Conservation (phyloP, 1,140 invertebrate species). For the Choristoneura fumiferana region DNA sequence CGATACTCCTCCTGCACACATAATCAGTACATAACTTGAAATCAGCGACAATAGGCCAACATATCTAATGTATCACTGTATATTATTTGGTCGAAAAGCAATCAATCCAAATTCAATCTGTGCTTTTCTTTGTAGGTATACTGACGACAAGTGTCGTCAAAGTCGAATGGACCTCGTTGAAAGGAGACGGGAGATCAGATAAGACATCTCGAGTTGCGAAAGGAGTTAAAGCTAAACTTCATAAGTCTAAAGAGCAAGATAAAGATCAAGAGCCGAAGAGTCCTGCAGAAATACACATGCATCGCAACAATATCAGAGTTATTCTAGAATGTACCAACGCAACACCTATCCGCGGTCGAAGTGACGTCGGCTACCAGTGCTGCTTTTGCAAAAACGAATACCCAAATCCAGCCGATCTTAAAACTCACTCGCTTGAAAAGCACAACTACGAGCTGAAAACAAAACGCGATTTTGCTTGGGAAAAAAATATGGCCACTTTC, state of each 20-base stretch:
- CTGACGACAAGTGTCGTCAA: no score
- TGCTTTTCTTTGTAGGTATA: conserved; percentile 32
- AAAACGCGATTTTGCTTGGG: no score
- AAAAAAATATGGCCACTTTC: no score
- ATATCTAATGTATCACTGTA: no score
- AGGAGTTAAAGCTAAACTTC: background rate
- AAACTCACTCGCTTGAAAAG: conserved; percentile 22
- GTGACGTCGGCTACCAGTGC: conserved; percentile 23
- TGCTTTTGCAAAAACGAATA: conserved; percentile 24
- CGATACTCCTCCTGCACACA: no score
- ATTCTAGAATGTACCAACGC: conserved; percentile 28
- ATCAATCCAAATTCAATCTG: background rate
- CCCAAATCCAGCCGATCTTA: conserved; percentile 20
- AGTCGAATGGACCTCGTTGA: background rate
- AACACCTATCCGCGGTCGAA: conserved; percentile 22
- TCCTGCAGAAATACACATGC: conserved; percentile 20
- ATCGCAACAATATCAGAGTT: conserved; percentile 27
- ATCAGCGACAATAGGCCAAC: no score
- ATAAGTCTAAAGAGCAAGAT: background rate
- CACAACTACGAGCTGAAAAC: background rate
- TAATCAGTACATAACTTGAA: no score
- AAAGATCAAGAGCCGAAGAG: background rate
- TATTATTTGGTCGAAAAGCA: no score
- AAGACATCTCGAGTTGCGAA: background rate
- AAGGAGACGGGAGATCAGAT: background rate